Conservation (phyloP, 2,113 vertebrate species). For the Silurus glanis region DNA sequence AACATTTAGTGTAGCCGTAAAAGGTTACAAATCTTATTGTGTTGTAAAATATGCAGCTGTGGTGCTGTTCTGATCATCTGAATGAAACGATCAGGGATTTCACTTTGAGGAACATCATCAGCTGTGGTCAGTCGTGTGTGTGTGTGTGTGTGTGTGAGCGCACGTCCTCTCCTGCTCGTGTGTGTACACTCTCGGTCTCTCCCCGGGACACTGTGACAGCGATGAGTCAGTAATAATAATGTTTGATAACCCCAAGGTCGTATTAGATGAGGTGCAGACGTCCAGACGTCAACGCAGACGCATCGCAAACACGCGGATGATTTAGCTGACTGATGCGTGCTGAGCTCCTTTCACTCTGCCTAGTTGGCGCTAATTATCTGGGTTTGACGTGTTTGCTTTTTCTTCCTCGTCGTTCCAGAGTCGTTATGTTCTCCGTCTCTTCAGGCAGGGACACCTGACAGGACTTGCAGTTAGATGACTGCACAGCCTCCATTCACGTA, state of each 20-base stretch:
- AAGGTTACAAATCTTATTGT: not conserved
- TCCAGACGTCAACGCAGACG: not conserved
- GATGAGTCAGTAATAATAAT: constrained; percentile 31
- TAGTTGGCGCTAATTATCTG: constrained; percentile 43
- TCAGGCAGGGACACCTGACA: not conserved
- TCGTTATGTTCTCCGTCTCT: not conserved
- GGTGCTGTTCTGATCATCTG: not conserved
- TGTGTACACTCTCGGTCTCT: not conserved
- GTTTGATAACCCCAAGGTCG: constrained; percentile 1
- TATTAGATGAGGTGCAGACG: constrained; percentile 1
- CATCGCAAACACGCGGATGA: not conserved
- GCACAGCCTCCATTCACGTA: no score
- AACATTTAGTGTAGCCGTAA: not conserved
- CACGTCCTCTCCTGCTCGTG: not conserved
- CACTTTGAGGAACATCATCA: not conserved
- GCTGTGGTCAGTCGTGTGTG: not conserved
- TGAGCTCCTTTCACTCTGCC: constrained; percentile 14
- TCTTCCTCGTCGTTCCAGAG: not conserved
- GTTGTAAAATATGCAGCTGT: not conserved
- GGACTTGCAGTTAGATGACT: not conserved
- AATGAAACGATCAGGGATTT: not conserved
- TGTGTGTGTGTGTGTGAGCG: not conserved
- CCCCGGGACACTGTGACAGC: constrained; percentile 10
- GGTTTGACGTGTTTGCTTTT: constrained; percentile 28
- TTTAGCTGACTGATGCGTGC: constrained; percentile 28